Evolutionary conservation across 1,140 invertebrate genomes (phyloP).

Genomic region (Ridgeia piscesae): DNA sequence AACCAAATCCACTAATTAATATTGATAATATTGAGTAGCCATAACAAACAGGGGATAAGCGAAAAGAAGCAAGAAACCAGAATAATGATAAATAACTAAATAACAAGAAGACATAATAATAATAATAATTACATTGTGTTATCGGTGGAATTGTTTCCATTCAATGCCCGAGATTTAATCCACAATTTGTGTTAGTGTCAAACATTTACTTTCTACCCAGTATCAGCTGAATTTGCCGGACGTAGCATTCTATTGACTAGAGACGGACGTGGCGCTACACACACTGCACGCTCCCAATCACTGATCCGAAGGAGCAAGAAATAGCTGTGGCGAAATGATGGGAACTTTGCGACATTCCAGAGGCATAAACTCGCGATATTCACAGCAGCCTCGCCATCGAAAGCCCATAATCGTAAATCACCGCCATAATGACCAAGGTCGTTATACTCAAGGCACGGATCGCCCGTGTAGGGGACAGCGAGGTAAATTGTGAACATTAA

Average conservation of each 20-base stretch:
- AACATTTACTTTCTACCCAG: neutral
- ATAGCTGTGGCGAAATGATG: neutral
- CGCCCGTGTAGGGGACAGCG: neutral
- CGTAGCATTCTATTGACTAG: neutral
- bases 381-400: neutral
- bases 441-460: neutral
- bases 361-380: neutral
- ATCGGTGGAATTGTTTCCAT: no score
- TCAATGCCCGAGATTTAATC: no score
- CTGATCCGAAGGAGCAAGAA: neutral
- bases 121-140: no score
- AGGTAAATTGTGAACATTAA: neutral
- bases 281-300: neutral
- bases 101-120: no score
- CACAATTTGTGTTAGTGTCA: no score
- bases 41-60: no score
- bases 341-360: neutral
- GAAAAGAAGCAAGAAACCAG: no score
- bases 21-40: no score
- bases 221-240: neutral
- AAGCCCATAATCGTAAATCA: neutral
- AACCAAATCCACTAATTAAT: no score
- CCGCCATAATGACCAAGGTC: neutral
- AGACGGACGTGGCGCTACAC: neutral
- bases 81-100: no score